Percentiles rank a stretch among this genome's conserved stretches.
phyloP scores from a whole-genome alignment of 2,113 vertebrate genomes.

The Nyctereutes procyonoides region DNA sequence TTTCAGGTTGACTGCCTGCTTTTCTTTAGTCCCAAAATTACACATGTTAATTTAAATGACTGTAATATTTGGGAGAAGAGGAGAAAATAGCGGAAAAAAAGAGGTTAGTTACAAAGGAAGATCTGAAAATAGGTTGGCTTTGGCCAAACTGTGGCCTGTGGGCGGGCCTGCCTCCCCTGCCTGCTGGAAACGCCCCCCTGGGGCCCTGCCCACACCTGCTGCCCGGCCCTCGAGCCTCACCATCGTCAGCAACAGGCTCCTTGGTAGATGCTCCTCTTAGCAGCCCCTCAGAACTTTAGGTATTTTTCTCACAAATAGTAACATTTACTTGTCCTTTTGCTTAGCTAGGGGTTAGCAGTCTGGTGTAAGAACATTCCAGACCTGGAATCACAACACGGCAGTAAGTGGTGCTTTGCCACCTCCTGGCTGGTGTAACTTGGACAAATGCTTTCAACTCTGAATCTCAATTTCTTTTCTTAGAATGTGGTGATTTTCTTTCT shows the following conservation, averaged over 20 bases:
- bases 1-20: constrained; percentile 67
- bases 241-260: rapidly evolving
- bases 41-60: constrained; percentile 59
- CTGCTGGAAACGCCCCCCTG: rapidly evolving
- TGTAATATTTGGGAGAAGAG: constrained; percentile 57
- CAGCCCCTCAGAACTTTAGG: neutral
- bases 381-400: neutral
- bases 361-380: neutral
- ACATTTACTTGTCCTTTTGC: neutral
- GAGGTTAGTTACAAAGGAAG: neutral
- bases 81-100: neutral
- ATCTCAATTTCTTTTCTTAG: neutral
- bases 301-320: neutral
- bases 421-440: neutral
- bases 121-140: neutral
- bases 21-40: constrained; percentile 64
- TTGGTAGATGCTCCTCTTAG: rapidly evolving
- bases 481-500: neutral
- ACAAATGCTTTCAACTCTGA: neutral
- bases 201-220: rapidly evolving
- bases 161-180: neutral
- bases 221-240: rapidly evolving
- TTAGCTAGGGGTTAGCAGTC: neutral
- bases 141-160: neutral
- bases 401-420: too few species aligned